phyloP scores from a whole-genome alignment of 2,113 vertebrate genomes.

The Amphiprion percula region DNA sequence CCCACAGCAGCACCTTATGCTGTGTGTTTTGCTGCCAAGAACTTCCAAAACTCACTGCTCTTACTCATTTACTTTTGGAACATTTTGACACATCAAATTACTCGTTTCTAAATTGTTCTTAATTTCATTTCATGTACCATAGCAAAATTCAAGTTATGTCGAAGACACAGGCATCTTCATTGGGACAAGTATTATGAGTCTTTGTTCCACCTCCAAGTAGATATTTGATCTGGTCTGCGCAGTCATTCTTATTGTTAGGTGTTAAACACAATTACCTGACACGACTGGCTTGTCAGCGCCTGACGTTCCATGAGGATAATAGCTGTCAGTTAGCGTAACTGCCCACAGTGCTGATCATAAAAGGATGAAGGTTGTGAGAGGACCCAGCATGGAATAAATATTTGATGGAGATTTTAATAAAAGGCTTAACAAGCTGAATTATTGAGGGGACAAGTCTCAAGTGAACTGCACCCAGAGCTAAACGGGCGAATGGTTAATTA shows the following conservation, averaged over 20 bases:
- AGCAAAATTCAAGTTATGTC: constrained; percentile 46
- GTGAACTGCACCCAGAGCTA: constrained; percentile 71
- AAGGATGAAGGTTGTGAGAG: constrained; percentile 55
- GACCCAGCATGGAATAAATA: constrained; percentile 75
- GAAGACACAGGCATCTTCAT: background rate
- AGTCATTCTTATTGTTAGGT: constrained; percentile 21
- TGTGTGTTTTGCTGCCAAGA: constrained; percentile 14
- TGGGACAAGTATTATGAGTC: constrained; percentile 7
- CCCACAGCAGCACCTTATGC: constrained; percentile 33
- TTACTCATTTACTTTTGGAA: constrained; percentile 13
- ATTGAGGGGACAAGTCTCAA: constrained; percentile 78
- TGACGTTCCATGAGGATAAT: constrained; percentile 13
- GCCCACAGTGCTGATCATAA: constrained; percentile 58
- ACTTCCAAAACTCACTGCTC: constrained; percentile 4
- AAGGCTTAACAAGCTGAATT: constrained; percentile 82
- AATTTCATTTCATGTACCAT: constrained; percentile 30
- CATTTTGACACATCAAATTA: constrained; percentile 20
- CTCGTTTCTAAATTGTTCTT: constrained; percentile 25
- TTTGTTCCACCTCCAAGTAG: constrained; percentile 9
- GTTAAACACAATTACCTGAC: constrained; percentile 42
- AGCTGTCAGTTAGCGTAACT: constrained; percentile 53
- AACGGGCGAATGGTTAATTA: constrained; percentile 76
- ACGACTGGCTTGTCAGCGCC: constrained; percentile 28
- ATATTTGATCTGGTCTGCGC: constrained; percentile 41
- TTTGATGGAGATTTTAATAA: constrained; percentile 82